Base-by-base conservation (phyloP, 1,140 invertebrate genomes). In the Caenorhabditis inopinata region DNA sequence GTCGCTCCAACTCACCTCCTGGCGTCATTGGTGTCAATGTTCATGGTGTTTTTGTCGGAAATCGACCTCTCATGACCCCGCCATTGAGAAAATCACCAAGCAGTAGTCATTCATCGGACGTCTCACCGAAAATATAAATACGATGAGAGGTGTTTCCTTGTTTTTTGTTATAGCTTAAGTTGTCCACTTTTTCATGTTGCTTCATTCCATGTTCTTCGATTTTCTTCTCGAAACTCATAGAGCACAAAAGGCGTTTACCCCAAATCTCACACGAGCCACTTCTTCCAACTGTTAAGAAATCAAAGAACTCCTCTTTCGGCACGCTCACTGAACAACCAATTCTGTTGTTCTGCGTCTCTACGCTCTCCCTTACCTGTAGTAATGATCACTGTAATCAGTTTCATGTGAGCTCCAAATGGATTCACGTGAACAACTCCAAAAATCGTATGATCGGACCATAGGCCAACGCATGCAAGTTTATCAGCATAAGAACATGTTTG, bases 351-450 rank as follows among this genome's bases (percentile, higher is more conserved):
- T 68, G 25, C 29, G 25, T 68, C 58, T 68, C 58, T 51, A n/a
- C 49, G n/a, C 14, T 25, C 49, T 27, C 3, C 38, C 32, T 32
- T 38, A 18, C 38, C 29, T 18, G 3, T 7, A 5, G 9, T 21
- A n/a, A 16, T 21, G 21, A 42, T 29, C 32, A 29, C n/a, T 6
- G 21, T 38, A 68, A 68, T 32, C n/a, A 42, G 58, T 42, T 68
- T 38, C 58, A 68, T 42, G 32, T 68, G 58, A 58, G 25, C 27
- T 32, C 2, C 51, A 32, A 1, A 1, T n/a, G 3, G 23, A 68
- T 68, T 68, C 58, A 68, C 58, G 58, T 68, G 58, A 42, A 68
- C n/a, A 68, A 68, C 58, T 68, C 58, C 58, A 68, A 68, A 68
- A 5, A 68, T 68, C 58, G 58, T 68, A 68, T 32, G 58, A 68